phyloP scores from a whole-genome alignment of 2,113 vertebrate genomes.

The Nothobranchius furzeri region DNA sequence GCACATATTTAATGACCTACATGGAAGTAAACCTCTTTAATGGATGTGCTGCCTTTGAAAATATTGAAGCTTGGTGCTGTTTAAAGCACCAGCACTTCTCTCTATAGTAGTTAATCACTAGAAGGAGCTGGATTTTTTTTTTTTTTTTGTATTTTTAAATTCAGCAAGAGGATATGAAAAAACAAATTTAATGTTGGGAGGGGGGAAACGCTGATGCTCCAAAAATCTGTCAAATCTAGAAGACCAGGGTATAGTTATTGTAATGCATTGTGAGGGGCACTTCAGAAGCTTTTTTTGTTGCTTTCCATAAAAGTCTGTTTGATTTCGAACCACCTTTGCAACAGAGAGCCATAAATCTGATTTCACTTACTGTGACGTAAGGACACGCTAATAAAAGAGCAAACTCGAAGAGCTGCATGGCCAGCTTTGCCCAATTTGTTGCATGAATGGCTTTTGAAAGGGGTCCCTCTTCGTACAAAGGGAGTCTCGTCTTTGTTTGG shows the following conservation, averaged over 20 bases:
- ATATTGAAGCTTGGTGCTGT: slow-evolving; percentile 33
- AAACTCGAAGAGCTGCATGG: slow-evolving; percentile 77
- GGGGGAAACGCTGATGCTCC: slow-evolving; percentile 23
- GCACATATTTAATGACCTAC: slow-evolving; percentile 66
- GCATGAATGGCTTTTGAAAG: slow-evolving; percentile 90
- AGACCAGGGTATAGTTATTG: not conserved
- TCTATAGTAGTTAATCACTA: not conserved
- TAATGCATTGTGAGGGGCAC: no score
- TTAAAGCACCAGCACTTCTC: slow-evolving; percentile 32
- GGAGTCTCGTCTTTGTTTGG: slow-evolving; percentile 87
- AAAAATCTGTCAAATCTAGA: slow-evolving; percentile 15
- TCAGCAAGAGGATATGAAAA: not conserved
- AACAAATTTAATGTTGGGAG: slow-evolving; percentile 2
- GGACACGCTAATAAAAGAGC: slow-evolving; percentile 81
- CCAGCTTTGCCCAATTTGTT: slow-evolving; percentile 88
- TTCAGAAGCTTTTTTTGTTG: not conserved
- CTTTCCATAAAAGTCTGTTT: slow-evolving; percentile 31
- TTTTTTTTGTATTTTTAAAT: not conserved
- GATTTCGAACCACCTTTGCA: slow-evolving; percentile 55
- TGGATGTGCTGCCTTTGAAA: slow-evolving; percentile 52
- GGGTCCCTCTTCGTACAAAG: slow-evolving; percentile 87
- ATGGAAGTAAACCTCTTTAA: slow-evolving; percentile 55
- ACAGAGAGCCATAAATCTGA: slow-evolving; percentile 75
- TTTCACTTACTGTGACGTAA: slow-evolving; percentile 76
- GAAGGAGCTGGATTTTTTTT: not conserved